Evolutionary conservation across 2,888 invertebrate genomes (phyloP).

Genomic region (Tachina grossa): DNA sequence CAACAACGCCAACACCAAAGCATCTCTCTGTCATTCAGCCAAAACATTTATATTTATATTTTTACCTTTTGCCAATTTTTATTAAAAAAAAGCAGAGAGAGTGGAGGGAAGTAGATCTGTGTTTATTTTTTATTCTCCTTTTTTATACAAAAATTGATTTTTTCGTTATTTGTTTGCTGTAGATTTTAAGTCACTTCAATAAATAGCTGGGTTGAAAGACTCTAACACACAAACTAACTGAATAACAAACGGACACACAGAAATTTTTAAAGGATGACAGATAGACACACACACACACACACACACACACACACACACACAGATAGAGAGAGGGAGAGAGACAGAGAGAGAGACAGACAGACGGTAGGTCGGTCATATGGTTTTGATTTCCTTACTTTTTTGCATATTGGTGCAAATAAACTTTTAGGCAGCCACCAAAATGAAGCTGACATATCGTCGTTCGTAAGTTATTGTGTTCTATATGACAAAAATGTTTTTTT

Average conservation of each 20-base stretch:
- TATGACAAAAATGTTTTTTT: too few relatives aligned
- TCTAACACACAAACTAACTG: slow-evolving; percentile 21
- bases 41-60: slow-evolving; percentile 26
- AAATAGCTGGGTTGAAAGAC: slow-evolving; percentile 51
- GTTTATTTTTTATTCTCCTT: too few relatives aligned
- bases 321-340: too few relatives aligned
- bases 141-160: slow-evolving; percentile 35
- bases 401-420: slow-evolving; percentile 44
- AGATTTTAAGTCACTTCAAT: slow-evolving; percentile 54
- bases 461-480: too few relatives aligned
- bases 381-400: slow-evolving; percentile 32
- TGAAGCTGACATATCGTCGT: slow-evolving; percentile 52
- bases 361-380: slow-evolving; percentile 16
- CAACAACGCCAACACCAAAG: slow-evolving; percentile 41
- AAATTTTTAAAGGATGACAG: not conserved
- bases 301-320: not conserved
- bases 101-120: too few relatives aligned
- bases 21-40: slow-evolving; percentile 8
- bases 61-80: slow-evolving; percentile 20
- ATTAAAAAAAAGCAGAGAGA: not conserved
- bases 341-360: not conserved
- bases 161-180: slow-evolving; percentile 40
- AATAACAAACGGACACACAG: slow-evolving; percentile 1
- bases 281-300: not conserved
- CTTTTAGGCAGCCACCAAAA: slow-evolving; percentile 57